These are phyloP conservation scores for Psittacula cyanocephala DNA, from an alignment of 2,113 vertebrate genomes.

Conservation along the genomic window DNA sequence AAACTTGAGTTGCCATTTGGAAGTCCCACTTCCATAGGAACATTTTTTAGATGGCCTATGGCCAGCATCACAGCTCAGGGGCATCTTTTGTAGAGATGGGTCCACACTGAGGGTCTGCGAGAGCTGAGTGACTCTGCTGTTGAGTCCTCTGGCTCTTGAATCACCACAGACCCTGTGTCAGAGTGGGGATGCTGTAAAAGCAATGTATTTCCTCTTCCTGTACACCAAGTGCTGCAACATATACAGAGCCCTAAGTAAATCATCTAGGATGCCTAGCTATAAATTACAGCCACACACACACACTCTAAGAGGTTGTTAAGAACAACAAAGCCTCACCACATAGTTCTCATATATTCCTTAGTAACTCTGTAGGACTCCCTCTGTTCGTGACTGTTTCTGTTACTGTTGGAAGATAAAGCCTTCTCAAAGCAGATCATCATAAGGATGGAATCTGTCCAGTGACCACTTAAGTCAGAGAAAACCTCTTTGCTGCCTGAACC, in stretches of 20 bases:
- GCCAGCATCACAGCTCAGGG: not conserved
- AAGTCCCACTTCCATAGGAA: not conserved
- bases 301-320: not conserved
- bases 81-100: not conserved
- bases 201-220: not conserved
- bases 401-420: constrained; percentile 39
- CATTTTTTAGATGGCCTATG: not conserved
- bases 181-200: not conserved
- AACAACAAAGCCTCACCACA: not conserved
- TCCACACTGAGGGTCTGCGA: not conserved
- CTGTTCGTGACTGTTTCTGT: constrained; percentile 4
- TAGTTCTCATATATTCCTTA: not conserved
- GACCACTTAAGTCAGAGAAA: constrained; percentile 19
- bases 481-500: constrained; percentile 23
- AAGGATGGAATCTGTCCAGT: constrained; percentile 33
- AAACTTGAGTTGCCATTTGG: not conserved
- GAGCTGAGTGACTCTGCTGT: not conserved
- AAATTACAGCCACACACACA: not conserved
- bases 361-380: not conserved
- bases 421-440: constrained; percentile 18
- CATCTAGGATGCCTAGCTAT: not conserved
- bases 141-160: not conserved
- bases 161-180: not conserved
- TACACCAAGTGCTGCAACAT: not conserved
- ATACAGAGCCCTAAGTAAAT: not conserved